Evolutionary conservation across 2,113 vertebrate genomes (phyloP), one percentile per base, ranked within the genome.

Genomic region (Ariopsis seemanni): DNA sequence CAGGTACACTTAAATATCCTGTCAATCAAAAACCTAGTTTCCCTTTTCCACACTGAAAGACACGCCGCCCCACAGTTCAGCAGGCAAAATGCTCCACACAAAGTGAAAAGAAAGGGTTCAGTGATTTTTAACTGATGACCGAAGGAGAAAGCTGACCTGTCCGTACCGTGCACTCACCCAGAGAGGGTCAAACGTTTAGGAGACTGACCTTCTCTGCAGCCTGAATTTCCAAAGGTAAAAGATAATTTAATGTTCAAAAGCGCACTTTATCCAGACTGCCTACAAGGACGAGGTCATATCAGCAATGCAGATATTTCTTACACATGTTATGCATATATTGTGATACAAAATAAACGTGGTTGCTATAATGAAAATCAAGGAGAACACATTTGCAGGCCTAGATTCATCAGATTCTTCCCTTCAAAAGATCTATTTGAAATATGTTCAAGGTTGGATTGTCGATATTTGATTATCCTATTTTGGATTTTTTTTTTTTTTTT

Each of bases 131-230:
- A 94, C 93, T 92, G 89, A 94, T 94, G 90, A 79, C 80, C 87
- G 58, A 89, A 87, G 60, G 95, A 93, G 94, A 95, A 95, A 95
- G 94, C 93, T 95, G 94, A 95, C 94, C 93, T 93, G 92, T 93
- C 91, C 90, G 91, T 89, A 89, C 88, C 83, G 88, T 88, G 83
- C 87, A 90, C 89, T 93, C 89, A 93, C 72, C 90, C 90, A 93
- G 92, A 94, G 93, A 93, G 93, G 94, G 91, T 95, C 92, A 90
- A 93, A 93, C 67, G 89, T 81, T 84, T 91, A 52, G 91, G 93
- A 92, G 92, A 89, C 85, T 80, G 91, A 92, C 92, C 91, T 92
- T 60, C 89, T 92, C 81, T 77, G 87, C 91, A 91, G 91, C 91
- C 92, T 89, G 88, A 79, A 89, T 82, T 87, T 86, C 15, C 81